Percentiles rank a stretch among this genome's conserved stretches.
phyloP scores from a whole-genome alignment of 2,113 vertebrate genomes.

The Ellobius talpinus region DNA sequence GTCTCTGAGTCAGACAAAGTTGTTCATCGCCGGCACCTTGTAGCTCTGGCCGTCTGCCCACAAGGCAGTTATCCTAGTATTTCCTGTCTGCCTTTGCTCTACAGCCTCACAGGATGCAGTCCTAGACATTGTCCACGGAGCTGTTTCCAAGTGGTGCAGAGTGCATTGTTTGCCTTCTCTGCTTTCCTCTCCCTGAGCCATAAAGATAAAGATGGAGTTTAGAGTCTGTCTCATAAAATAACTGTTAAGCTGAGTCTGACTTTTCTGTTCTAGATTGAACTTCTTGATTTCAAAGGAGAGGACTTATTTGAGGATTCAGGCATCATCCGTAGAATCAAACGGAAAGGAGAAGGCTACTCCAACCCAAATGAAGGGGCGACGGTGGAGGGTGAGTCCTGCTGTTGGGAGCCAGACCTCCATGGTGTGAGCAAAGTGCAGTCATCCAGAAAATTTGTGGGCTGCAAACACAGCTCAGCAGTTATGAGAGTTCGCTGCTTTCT shows the following conservation, averaged over 20 bases:
- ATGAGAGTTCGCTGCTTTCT: background rate
- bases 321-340: conserved; percentile 94
- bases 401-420: background rate
- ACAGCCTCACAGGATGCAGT: conserved; percentile 70
- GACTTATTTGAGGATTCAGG: conserved; percentile 94
- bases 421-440: background rate
- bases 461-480: background rate
- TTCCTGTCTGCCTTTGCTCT: conserved; percentile 68
- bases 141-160: conserved; percentile 77
- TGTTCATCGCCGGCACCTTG: conserved; percentile 14
- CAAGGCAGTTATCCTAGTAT: conserved; percentile 39
- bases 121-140: conserved; percentile 72
- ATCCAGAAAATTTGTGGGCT: background rate
- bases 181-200: conserved; percentile 70
- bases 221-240: conserved; percentile 74
- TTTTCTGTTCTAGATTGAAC: conserved; percentile 90
- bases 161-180: conserved; percentile 32
- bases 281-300: conserved; percentile 96
- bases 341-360: conserved; percentile 94
- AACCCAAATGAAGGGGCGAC: conserved; percentile 95
- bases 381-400: conserved; percentile 90
- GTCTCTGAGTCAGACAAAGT: conserved; percentile 38
- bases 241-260: conserved; percentile 69
- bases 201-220: background rate
- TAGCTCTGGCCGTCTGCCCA: conserved; percentile 62